Percentiles rank a stretch among this genome's conserved stretches.
phyloP scores from a whole-genome alignment of 2,797 vertebrate species.

The Phalanger gymnotis region DNA sequence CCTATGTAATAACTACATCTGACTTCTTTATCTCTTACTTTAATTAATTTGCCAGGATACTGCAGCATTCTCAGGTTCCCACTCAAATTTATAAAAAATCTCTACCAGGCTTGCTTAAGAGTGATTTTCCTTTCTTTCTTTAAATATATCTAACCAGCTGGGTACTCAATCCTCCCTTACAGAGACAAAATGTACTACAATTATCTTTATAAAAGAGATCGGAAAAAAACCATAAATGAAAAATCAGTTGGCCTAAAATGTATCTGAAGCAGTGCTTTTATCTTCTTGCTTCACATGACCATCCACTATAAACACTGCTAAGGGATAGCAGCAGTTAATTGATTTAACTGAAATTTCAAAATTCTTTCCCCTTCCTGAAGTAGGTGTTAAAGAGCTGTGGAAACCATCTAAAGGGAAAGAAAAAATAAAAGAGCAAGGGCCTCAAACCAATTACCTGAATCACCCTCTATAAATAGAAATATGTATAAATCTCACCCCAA shows the following conservation, averaged over 20 bases:
- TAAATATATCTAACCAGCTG: constrained; percentile 69
- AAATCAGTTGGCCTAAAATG: constrained; percentile 46
- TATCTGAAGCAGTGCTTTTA: constrained; percentile 37
- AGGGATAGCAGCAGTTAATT: constrained; percentile 1
- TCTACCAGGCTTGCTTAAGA: constrained; percentile 65
- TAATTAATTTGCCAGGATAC: constrained; percentile 69
- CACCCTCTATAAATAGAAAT: background rate
- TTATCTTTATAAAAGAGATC: constrained; percentile 60
- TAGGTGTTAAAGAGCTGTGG: constrained; percentile 39
- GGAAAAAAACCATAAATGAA: constrained; percentile 31
- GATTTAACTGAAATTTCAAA: constrained; percentile 1
- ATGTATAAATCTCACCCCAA: background rate
- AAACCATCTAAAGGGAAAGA: constrained; percentile 40
- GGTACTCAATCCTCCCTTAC: constrained; percentile 57
- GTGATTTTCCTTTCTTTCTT: constrained; percentile 43
- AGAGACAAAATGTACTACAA: constrained; percentile 67
- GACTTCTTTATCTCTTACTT: constrained; percentile 69
- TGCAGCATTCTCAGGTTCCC: constrained; percentile 64
- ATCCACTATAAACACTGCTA: constrained; percentile 43
- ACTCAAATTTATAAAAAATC: constrained; percentile 67
- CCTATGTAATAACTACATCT: constrained; percentile 59
- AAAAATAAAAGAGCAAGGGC: background rate
- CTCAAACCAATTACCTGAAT: constrained; percentile 8
- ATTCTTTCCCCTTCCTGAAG: constrained; percentile 13
- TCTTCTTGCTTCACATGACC: constrained; percentile 23